Evolutionary conservation across 2,888 invertebrate genomes (phyloP).

Genomic region (Latrodectus elegans): DNA sequence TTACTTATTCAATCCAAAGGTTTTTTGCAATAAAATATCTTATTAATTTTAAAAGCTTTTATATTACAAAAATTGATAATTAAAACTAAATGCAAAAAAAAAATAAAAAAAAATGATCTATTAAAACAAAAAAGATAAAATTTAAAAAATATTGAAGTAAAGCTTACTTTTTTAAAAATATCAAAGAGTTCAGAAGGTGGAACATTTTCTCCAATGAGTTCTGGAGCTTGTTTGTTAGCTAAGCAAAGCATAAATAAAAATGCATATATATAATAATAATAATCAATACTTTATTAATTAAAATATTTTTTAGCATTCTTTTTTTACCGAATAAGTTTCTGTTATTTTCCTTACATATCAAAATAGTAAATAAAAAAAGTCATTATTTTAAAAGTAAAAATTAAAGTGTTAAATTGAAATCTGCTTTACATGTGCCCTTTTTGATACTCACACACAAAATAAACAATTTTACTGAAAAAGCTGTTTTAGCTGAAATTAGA

Average conservation of each 20-base stretch:
- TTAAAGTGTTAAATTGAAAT: no score
- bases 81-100: slow-evolving; percentile 73
- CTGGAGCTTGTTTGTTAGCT: slow-evolving; percentile 26
- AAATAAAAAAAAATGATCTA: slow-evolving; percentile 75
- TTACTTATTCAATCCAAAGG: no score
- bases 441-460: no score
- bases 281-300: neutral
- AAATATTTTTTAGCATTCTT: neutral
- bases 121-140: neutral
- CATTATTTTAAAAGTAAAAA: no score
- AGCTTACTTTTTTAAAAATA: slow-evolving; percentile 73
- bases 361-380: no score
- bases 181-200: slow-evolving; percentile 74
- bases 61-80: no score
- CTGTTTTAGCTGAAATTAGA: no score
- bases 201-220: slow-evolving; percentile 52
- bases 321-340: neutral
- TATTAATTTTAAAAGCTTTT: no score
- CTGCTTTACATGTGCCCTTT: no score
- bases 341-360: no score
- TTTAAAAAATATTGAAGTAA: slow-evolving; percentile 5
- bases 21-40: no score
- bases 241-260: slow-evolving; percentile 8
- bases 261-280: neutral
- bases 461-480: no score